Percentiles rank a stretch among this genome's conserved stretches.
phyloP scores from a whole-genome alignment of 2,888 invertebrate species.

The Nemotelus pantherinus region DNA sequence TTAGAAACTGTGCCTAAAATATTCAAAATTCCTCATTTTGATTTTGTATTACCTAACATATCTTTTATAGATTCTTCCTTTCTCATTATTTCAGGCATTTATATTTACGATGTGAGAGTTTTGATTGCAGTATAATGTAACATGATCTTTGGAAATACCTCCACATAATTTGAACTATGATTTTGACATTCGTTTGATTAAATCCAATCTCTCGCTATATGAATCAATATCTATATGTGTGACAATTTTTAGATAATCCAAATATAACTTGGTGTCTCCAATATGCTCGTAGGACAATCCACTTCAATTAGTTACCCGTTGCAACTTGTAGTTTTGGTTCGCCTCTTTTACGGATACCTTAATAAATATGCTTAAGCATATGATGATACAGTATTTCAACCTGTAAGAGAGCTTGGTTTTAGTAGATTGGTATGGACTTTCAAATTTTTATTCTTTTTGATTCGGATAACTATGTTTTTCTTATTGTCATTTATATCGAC shows the following conservation, averaged over 20 bases:
- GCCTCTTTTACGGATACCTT: background rate
- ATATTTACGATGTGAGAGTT: background rate
- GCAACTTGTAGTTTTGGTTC: background rate
- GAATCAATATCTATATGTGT: no score
- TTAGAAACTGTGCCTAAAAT: background rate
- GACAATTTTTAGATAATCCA: background rate
- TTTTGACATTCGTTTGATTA: no score
- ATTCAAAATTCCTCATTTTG: slow-evolving; percentile 37
- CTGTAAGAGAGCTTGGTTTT: no score
- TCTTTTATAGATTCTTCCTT: background rate
- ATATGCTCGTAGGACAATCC: background rate
- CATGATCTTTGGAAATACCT: slow-evolving; percentile 5
- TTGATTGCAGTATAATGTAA: slow-evolving; percentile 22
- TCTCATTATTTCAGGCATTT: slow-evolving; percentile 13
- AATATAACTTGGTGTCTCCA: background rate
- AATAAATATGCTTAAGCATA: no score
- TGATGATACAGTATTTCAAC: no score
- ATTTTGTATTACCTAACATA: slow-evolving; percentile 4
- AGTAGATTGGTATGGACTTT: no score
- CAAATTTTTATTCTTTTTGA: no score
- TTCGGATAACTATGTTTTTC: no score
- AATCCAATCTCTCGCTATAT: no score
- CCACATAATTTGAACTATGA: slow-evolving; percentile 26
- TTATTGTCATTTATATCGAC: no score
- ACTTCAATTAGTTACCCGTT: background rate